These are phyloP conservation scores for Chloromyia formosa DNA, from an alignment of 2,888 invertebrate species.

Conservation along the genomic window DNA sequence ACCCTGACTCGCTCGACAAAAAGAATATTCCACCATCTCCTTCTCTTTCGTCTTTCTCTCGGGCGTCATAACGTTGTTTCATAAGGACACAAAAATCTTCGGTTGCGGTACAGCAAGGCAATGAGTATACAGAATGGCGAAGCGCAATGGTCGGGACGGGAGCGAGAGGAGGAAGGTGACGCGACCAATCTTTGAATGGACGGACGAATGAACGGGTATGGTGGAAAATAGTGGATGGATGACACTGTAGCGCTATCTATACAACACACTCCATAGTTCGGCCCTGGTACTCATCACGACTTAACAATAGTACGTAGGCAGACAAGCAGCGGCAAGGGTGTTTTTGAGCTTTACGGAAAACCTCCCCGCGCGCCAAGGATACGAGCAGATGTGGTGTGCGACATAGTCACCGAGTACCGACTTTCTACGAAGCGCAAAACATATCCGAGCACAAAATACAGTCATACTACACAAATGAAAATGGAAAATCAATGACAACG, in stretches of 20 bases:
- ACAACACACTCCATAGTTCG: constrained; percentile 3
- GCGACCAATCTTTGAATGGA: constrained; percentile 30
- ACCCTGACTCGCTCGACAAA: constrained; percentile 8
- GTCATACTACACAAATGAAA: constrained; percentile 49
- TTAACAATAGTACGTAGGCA: background rate
- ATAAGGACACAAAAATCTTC: constrained; percentile 39
- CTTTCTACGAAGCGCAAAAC: constrained; percentile 1
- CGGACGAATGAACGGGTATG: constrained; percentile 15
- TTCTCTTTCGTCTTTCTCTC: constrained; percentile 20
- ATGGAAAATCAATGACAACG: constrained; percentile 52
- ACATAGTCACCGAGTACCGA: constrained; percentile 33
- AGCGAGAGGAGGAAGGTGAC: no score
- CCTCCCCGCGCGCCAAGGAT: constrained; percentile 7
- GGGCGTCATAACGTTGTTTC: constrained; percentile 37
- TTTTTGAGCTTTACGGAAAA: constrained; percentile 30
- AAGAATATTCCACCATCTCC: constrained; percentile 9
- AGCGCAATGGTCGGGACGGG: no score
- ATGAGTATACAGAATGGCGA: constrained; percentile 9
- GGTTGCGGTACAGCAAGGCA: constrained; percentile 35
- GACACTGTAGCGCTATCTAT: constrained; percentile 18
- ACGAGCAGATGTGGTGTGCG: constrained; percentile 9
- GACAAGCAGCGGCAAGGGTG: background rate
- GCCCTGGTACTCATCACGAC: constrained; percentile 20
- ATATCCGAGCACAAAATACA: constrained; percentile 17
- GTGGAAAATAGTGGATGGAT: constrained; percentile 23